phyloP scores from a whole-genome alignment of 1,140 invertebrate genomes.

The Drosophila sp. region DNA sequence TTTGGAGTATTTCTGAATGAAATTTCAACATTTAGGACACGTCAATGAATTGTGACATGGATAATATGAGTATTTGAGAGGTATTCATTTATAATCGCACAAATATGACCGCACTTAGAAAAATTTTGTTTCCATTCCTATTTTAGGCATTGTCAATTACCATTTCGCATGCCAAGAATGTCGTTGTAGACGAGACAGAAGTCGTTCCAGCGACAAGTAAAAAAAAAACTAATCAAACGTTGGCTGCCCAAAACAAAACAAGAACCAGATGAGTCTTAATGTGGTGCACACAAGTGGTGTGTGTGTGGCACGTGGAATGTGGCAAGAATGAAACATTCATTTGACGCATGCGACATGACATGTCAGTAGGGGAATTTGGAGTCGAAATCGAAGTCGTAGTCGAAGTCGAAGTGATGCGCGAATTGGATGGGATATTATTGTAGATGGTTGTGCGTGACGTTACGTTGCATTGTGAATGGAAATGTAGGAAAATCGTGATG shows the following conservation, averaged over 20 bases:
- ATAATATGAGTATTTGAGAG: conserved; percentile 26
- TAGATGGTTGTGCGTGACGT: conserved; percentile 80
- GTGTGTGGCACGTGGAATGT: conserved; percentile 29
- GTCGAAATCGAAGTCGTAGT: not conserved
- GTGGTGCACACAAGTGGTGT: not conserved
- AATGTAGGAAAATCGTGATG: conserved; percentile 10
- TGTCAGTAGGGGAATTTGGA: conserved; percentile 28
- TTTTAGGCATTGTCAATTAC: conserved; percentile 69
- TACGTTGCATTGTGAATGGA: conserved; percentile 64
- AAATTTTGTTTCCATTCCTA: conserved; percentile 35
- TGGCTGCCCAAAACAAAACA: conserved; percentile 9
- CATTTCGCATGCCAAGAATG: conserved; percentile 46
- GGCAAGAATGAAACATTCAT: conserved; percentile 77
- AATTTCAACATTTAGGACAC: too few species aligned
- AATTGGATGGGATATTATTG: conserved; percentile 73
- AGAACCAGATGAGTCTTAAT: conserved; percentile 43
- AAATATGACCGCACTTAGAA: conserved; percentile 53
- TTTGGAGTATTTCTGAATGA: too few species aligned
- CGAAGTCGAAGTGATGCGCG: conserved; percentile 39
- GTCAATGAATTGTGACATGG: conserved; percentile 6
- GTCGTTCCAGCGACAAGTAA: conserved; percentile 43
- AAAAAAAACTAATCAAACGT: conserved; percentile 79
- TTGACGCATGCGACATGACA: conserved; percentile 77
- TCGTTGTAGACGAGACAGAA: conserved; percentile 44
- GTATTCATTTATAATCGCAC: conserved; percentile 58